phyloP scores from a whole-genome alignment of 2,113 vertebrate species.

The Platichthys flesus region DNA sequence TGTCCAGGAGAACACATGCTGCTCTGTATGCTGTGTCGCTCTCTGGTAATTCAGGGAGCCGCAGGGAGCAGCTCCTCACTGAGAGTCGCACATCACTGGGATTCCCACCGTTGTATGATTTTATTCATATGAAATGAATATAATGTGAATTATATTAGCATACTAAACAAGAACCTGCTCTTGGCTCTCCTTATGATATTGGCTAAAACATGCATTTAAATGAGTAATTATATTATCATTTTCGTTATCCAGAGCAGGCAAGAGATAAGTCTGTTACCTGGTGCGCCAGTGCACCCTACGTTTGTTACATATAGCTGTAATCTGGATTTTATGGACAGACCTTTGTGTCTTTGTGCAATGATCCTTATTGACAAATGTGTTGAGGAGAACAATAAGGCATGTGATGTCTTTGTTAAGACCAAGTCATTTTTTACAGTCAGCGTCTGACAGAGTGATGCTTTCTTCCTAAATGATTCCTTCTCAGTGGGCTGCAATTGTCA shows the following conservation, averaged over 20 bases:
- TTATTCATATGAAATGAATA: constrained; percentile 49
- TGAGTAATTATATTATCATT: constrained; percentile 43
- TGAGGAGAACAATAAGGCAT: constrained; percentile 24
- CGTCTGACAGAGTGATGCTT: constrained; percentile 24
- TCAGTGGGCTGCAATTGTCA: constrained; percentile 7
- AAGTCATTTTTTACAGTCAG: constrained; percentile 22
- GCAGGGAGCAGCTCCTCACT: constrained; percentile 28
- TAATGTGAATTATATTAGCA: constrained; percentile 40
- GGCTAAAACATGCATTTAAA: constrained; percentile 59
- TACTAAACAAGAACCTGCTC: constrained; percentile 34
- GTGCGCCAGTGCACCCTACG: not conserved
- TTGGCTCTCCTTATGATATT: constrained; percentile 20
- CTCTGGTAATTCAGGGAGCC: constrained; percentile 34
- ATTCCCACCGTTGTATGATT: constrained; percentile 24
- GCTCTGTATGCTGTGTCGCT: constrained; percentile 20
- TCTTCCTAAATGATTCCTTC: constrained; percentile 19
- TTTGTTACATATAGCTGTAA: constrained; percentile 1
- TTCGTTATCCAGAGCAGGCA: constrained; percentile 30
- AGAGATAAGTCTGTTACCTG: not conserved
- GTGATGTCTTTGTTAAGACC: constrained; percentile 14
- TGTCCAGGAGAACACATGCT: constrained; percentile 26
- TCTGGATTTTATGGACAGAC: not conserved
- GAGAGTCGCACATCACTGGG: constrained; percentile 39
- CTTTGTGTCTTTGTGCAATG: not conserved
- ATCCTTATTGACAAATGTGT: constrained; percentile 17